Conservation (phyloP, 2,113 vertebrate genomes). For the Sula dactylatra region DNA sequence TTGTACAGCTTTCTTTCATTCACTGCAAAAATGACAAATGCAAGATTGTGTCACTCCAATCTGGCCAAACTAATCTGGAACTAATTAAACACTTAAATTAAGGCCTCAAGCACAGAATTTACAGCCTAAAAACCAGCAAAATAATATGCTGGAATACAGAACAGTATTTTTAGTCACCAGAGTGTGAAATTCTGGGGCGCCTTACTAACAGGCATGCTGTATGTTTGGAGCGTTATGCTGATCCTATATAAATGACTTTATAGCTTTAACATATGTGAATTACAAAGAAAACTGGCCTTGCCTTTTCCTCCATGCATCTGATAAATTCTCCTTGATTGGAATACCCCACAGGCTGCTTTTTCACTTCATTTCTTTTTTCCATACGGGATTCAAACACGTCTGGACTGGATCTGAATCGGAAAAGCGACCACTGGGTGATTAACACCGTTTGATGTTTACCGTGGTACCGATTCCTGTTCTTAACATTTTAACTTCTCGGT, state of each 20-base stretch:
- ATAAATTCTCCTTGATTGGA: conserved; percentile 89
- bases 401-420: conserved; percentile 79
- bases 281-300: conserved; percentile 13
- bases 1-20: not conserved
- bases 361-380: conserved; percentile 78
- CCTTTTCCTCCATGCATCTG: conserved; percentile 83
- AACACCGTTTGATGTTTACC: not conserved
- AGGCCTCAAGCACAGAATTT: not conserved
- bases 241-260: not conserved
- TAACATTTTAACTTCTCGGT: not conserved
- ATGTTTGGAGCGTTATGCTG: not conserved
- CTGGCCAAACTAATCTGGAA: not conserved
- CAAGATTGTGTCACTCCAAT: not conserved
- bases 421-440: not conserved
- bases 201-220: rapidly evolving
- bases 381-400: conserved; percentile 83
- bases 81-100: not conserved
- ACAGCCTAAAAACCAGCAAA: not conserved
- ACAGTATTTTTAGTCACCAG: not conserved
- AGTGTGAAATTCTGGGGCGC: not conserved
- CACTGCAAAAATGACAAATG: not conserved
- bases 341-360: conserved; percentile 80
- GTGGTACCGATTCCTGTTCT: rapidly evolving
- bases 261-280: not conserved
- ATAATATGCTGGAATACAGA: not conserved